Evolutionary conservation across 35 echinoderm and acorn worm species (phyloP).

Genomic region (Stichopus chloronotus): DNA sequence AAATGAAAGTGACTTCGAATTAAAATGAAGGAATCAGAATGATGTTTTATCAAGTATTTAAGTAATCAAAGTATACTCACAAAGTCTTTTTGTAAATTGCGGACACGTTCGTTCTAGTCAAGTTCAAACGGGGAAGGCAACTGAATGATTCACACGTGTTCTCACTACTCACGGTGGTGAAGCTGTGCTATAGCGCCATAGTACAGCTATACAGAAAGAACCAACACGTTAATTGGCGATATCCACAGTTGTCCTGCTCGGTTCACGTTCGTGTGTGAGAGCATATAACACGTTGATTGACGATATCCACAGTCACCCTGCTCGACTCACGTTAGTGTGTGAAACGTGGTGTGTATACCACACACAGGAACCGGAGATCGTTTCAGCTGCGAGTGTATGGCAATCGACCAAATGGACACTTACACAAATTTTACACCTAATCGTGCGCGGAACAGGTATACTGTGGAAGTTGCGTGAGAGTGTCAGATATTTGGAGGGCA

Average conservation of each 20-base stretch:
- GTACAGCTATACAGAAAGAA: not conserved
- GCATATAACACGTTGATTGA: not conserved
- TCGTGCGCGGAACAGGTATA: not conserved
- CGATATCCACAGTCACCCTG: not conserved
- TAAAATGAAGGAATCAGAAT: not conserved
- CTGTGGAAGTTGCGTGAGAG: not conserved
- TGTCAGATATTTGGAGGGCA: not conserved
- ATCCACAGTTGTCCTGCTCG: slow-evolving; percentile 4
- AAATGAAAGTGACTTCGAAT: too few relatives aligned
- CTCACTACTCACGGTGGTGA: too few relatives aligned
- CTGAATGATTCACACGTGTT: too few relatives aligned
- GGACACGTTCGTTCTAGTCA: not conserved
- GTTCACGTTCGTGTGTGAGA: not conserved
- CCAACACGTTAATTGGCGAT: not conserved
- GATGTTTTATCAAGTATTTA: not conserved
- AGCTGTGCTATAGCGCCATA: too few relatives aligned
- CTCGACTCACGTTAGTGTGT: not conserved
- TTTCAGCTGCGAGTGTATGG: not conserved
- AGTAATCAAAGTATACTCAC: not conserved
- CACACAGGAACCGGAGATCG: not conserved
- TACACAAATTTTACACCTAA: slow-evolving; percentile 11
- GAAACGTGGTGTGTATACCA: not conserved
- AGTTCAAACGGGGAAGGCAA: not conserved
- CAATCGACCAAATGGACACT: not conserved
- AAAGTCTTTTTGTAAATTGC: not conserved